A percentile compares a stretch with the other conserved stretches of the same genome.
Conservation (phyloP, 2,888 invertebrate species). For the Thymelicus acteon region DNA sequence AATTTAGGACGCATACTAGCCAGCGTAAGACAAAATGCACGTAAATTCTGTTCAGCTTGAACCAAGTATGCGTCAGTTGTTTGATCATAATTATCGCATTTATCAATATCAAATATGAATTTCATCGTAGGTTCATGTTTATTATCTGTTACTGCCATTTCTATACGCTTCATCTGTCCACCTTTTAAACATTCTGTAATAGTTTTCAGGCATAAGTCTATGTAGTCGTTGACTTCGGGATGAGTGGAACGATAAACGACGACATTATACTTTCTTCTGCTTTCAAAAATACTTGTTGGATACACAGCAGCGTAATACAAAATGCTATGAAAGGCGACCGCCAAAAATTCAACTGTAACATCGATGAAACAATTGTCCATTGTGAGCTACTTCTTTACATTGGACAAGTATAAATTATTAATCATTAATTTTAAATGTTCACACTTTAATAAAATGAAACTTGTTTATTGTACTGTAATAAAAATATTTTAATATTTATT, state of each 20-base stretch:
- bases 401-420: too few species aligned
- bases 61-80: constrained; percentile 85
- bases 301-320: constrained; percentile 86
- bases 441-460: too few species aligned
- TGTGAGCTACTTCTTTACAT: background rate
- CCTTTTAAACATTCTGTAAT: constrained; percentile 77
- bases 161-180: constrained; percentile 78
- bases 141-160: constrained; percentile 75
- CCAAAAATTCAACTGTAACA: constrained; percentile 87
- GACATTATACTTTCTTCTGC: constrained; percentile 86
- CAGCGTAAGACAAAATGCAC: constrained; percentile 86
- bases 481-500: too few species aligned
- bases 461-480: too few species aligned
- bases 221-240: constrained; percentile 87
- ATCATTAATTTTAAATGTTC: too few species aligned
- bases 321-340: constrained; percentile 87
- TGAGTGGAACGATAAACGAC: constrained; percentile 86
- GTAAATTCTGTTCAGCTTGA: constrained; percentile 85
- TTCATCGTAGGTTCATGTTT: constrained; percentile 57
- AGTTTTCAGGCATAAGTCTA: constrained; percentile 81
- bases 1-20: constrained; percentile 76
- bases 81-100: constrained; percentile 56
- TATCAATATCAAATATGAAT: constrained; percentile 70
- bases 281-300: constrained; percentile 86
- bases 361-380: constrained; percentile 82